phyloP scores from a whole-genome alignment of 2,888 invertebrate genomes.

The Drosophila longiperda region DNA sequence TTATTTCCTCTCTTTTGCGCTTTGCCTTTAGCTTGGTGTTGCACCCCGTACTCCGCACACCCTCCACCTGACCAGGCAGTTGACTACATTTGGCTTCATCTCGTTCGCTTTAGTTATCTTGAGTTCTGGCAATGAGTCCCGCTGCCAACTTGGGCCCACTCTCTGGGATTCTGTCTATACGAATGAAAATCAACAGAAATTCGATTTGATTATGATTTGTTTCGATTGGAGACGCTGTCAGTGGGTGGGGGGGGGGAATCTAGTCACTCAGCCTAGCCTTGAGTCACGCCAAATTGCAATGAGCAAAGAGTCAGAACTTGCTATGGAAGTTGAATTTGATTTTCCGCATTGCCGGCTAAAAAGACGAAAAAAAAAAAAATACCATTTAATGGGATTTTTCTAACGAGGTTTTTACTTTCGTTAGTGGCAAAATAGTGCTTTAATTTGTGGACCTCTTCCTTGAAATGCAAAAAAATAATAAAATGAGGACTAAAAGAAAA shows the following conservation, averaged over 20 bases:
- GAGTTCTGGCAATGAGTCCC: conserved; percentile 50
- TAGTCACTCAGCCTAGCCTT: conserved; percentile 4
- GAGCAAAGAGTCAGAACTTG: conserved; percentile 54
- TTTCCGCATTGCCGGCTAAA: conserved; percentile 55
- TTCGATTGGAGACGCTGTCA: conserved; percentile 60
- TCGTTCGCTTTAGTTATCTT: conserved; percentile 39
- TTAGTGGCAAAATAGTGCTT: not conserved
- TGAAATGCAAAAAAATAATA: not conserved
- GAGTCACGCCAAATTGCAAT: conserved; percentile 52
- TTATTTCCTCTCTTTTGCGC: conserved; percentile 53
- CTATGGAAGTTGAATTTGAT: conserved; percentile 62
- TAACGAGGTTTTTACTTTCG: conserved; percentile 31
- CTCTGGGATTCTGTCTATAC: conserved; percentile 69
- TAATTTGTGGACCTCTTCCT: not conserved
- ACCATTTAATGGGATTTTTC: conserved; percentile 60
- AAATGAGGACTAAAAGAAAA: not conserved
- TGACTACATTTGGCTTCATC: conserved; percentile 9
- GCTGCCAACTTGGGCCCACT: conserved; percentile 39
- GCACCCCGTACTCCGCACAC: not conserved
- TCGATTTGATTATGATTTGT: conserved; percentile 81
- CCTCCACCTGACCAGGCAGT: conserved; percentile 39
- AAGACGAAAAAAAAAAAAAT: conserved; percentile 8
- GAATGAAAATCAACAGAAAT: conserved; percentile 79
- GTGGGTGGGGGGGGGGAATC: conserved; percentile 6
- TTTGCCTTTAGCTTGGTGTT: conserved; percentile 44